Evolutionary conservation across 1,140 invertebrate species (phyloP).

Genomic region (Cotesia glomerata): DNA sequence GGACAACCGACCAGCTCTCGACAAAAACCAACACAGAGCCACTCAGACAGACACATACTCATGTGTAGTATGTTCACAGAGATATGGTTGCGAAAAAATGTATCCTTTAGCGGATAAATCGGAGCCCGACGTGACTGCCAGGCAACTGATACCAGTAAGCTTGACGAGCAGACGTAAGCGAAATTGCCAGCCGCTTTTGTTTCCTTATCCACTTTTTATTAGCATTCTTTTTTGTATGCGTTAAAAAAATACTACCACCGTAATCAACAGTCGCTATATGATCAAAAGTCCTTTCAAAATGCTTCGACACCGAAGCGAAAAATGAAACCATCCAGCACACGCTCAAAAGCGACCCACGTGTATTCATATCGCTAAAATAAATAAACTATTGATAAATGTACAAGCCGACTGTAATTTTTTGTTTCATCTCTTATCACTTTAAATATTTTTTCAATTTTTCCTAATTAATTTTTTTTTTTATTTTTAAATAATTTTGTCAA

Average conservation of each 20-base stretch:
- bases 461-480: too few relatives aligned
- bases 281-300: neutral
- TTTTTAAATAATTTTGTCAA: too few relatives aligned
- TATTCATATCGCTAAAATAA: neutral
- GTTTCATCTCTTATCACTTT: too few relatives aligned
- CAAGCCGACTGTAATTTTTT: too few relatives aligned
- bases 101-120: neutral
- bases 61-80: neutral
- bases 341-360: neutral
- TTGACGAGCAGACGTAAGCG: conserved; percentile 1
- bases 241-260: neutral
- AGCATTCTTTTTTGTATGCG: neutral
- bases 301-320: neutral
- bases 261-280: neutral
- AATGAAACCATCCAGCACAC: neutral
- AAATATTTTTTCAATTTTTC: too few relatives aligned
- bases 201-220: neutral
- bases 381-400: too few relatives aligned
- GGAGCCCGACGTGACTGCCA: neutral
- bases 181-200: conserved; percentile 7
- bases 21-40: neutral
- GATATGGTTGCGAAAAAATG: neutral
- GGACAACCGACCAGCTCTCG: conserved; percentile 8
- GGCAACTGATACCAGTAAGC: conserved; percentile 9
- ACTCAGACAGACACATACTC: neutral